Evolutionary conservation across 2,797 vertebrate genomes (phyloP).

Genomic region (Heliangelus exortis): DNA sequence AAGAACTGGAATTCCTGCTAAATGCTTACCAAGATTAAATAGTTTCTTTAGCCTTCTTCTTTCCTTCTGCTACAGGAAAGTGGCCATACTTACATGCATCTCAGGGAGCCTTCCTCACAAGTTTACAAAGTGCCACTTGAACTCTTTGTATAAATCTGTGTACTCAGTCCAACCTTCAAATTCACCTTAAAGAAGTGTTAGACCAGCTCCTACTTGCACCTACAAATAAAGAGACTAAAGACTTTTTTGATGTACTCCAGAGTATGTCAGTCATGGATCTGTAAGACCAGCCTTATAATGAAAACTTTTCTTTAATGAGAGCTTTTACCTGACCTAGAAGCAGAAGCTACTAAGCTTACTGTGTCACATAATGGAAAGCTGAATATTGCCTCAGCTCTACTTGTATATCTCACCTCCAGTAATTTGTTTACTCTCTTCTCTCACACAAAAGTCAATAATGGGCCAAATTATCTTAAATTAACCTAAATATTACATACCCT

Average conservation of each 20-base stretch:
- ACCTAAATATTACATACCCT: not conserved
- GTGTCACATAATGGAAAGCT: not conserved
- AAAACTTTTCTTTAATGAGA: not conserved
- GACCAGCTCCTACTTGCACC: not conserved
- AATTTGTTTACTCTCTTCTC: not conserved
- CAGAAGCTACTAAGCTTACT: not conserved
- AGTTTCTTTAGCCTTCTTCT: not conserved
- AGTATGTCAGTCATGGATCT: not conserved
- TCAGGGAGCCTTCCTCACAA: not conserved
- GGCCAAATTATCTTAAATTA: not conserved
- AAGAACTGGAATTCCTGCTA: not conserved
- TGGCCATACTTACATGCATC: not conserved
- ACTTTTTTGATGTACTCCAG: not conserved
- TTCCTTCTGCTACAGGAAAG: not conserved
- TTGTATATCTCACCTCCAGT: not conserved
- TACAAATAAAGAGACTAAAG: not conserved
- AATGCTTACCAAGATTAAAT: not conserved
- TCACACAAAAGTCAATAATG: not conserved
- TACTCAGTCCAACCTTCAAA: not conserved
- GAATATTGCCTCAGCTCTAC: not conserved
- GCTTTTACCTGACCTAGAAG: not conserved
- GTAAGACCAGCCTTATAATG: not conserved
- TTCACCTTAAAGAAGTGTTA: not conserved
- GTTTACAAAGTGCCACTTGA: not conserved
- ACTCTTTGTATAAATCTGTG: not conserved